A percentile compares a stretch with the other conserved stretches of the same genome.
Conservation (phyloP, 2,888 invertebrate genomes). For the Pecten maximus region DNA sequence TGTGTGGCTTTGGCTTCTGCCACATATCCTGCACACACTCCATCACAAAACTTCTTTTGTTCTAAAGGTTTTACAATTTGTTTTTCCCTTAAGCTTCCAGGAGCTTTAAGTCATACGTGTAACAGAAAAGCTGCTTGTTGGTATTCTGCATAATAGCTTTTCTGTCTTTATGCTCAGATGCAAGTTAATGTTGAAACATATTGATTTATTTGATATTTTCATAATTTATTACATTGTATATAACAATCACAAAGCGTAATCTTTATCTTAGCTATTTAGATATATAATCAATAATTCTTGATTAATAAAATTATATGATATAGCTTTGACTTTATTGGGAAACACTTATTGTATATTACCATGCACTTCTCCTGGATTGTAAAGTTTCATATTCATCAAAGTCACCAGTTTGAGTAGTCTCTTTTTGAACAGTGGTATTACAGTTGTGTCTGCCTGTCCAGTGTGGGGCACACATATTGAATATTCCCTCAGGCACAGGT, state of each 20-base stretch:
- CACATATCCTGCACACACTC: neutral
- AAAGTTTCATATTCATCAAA: neutral
- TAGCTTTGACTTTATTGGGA: neutral
- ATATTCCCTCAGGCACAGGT: too few species aligned
- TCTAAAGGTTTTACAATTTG: neutral
- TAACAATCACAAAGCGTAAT: too few species aligned
- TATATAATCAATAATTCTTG: too few species aligned
- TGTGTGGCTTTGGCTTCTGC: neutral
- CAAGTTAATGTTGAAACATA: neutral
- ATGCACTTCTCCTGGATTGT: neutral
- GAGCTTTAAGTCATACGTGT: neutral
- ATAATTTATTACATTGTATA: too few species aligned
- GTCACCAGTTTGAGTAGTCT: neutral
- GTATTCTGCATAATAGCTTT: neutral
- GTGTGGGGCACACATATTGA: too few species aligned
- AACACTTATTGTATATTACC: constrained; percentile 27
- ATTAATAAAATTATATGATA: neutral
- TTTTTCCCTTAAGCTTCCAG: neutral
- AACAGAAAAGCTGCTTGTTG: too few species aligned
- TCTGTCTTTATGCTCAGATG: neutral
- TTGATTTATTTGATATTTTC: neutral
- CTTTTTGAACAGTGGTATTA: neutral
- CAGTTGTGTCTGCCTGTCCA: too few species aligned
- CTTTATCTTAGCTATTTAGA: too few species aligned
- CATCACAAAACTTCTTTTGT: neutral